Percentiles rank a stretch among this genome's conserved stretches.
Evolutionary conservation across 2,888 invertebrate species (phyloP).

Genomic region (Strigamia maritima): DNA sequence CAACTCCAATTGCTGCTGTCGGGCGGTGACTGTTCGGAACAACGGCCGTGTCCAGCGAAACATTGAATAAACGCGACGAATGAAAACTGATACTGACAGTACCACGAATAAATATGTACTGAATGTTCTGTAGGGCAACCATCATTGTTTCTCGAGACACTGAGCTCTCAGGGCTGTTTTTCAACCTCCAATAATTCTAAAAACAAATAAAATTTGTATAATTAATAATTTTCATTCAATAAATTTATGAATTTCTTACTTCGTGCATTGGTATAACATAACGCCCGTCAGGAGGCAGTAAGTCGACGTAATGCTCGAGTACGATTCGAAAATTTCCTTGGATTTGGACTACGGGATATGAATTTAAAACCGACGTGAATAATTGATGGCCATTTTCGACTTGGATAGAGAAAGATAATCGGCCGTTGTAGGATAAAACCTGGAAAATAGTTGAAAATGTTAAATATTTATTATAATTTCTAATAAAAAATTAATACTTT

Average conservation of each 20-base stretch:
- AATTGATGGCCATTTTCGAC: conserved; percentile 63
- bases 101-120: conserved; percentile 73
- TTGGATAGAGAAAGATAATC: conserved; percentile 69
- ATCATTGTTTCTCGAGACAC: conserved; percentile 77
- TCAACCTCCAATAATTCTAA: conserved; percentile 65
- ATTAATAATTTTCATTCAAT: conserved; percentile 30
- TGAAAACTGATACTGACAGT: conserved; percentile 60
- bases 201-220: not conserved
- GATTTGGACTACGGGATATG: conserved; percentile 77
- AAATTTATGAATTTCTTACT: conserved; percentile 43
- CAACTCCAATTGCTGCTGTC: conserved; percentile 74
- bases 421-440: conserved; percentile 86
- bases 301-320: conserved; percentile 65
- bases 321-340: conserved; percentile 71
- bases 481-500: conserved; percentile 54
- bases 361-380: conserved; percentile 58
- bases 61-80: conserved; percentile 64
- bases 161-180: conserved; percentile 57
- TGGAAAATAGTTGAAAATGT: conserved; percentile 49
- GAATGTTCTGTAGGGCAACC: conserved; percentile 85
- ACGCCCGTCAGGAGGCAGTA: conserved; percentile 51
- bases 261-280: conserved; percentile 55
- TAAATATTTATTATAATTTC: not conserved
- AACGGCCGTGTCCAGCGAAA: conserved; percentile 77
- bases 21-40: conserved; percentile 54